Evolutionary conservation across 2,113 vertebrate species (phyloP).

Genomic region (Dasyurus viverrinus): DNA sequence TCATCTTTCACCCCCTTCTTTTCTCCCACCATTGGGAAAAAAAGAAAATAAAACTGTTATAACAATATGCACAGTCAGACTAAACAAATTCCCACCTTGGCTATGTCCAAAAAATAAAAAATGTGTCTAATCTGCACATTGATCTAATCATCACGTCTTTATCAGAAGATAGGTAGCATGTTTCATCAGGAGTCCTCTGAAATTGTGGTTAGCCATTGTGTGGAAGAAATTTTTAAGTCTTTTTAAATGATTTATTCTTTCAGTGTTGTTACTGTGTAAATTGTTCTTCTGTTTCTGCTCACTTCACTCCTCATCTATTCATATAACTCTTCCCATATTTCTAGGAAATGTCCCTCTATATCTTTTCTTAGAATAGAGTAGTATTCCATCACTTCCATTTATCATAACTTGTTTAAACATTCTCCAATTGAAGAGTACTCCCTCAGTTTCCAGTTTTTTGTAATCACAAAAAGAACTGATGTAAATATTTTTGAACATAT

Average conservation of each 20-base stretch:
- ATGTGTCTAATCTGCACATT: neutral
- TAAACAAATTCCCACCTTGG: neutral
- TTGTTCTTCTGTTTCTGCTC: neutral
- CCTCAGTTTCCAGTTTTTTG: neutral
- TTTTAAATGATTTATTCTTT: neutral
- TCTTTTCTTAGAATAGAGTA: neutral
- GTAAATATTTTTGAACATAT: neutral
- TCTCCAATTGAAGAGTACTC: neutral
- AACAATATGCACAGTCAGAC: neutral
- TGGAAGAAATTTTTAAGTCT: neutral
- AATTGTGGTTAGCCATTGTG: neutral
- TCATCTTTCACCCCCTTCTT: neutral
- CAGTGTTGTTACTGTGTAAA: neutral
- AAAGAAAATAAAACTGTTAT: neutral
- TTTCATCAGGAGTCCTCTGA: neutral
- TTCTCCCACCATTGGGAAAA: neutral
- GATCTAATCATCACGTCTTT: neutral
- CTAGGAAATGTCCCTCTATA: neutral
- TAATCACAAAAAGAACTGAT: neutral
- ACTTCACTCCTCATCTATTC: neutral
- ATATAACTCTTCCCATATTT: neutral
- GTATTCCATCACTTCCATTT: neutral
- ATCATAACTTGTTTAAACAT: neutral
- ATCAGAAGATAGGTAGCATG: neutral
- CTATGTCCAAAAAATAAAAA: neutral